Percentiles rank a stretch among this genome's conserved stretches.
Conservation (phyloP, 1,140 invertebrate genomes). For the Phthorimaea operculella region DNA sequence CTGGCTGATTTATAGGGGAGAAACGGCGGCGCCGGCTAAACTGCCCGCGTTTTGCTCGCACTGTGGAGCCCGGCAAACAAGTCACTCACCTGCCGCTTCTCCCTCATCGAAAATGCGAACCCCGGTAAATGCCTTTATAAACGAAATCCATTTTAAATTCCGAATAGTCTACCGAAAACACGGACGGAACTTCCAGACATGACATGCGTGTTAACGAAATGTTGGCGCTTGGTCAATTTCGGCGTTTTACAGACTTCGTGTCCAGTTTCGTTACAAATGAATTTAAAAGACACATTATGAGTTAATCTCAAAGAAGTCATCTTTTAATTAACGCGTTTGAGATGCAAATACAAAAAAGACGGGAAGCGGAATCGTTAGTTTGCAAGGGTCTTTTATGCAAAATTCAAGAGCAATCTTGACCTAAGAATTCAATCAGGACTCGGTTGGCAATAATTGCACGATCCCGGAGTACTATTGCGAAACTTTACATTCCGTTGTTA, state of each 20-base stretch:
- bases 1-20: constrained; percentile 60
- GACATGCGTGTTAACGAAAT: constrained; percentile 62
- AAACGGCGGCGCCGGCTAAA: constrained; percentile 48
- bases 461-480: constrained; percentile 56
- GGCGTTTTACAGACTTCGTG: constrained; percentile 38
- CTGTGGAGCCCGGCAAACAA: constrained; percentile 58
- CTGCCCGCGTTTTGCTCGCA: constrained; percentile 58
- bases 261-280: constrained; percentile 43
- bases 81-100: constrained; percentile 61
- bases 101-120: constrained; percentile 62
- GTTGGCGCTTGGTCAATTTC: constrained; percentile 56
- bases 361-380: constrained; percentile 28
- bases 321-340: neutral
- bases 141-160: constrained; percentile 62
- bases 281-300: constrained; percentile 28
- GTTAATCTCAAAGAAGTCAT: neutral
- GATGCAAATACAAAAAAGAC: neutral
- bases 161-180: constrained; percentile 60
- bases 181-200: constrained; percentile 58
- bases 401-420: constrained; percentile 55
- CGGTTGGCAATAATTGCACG: constrained; percentile 62
- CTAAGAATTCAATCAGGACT: constrained; percentile 63
- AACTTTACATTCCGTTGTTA: constrained; percentile 61
- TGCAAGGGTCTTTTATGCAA: constrained; percentile 55
- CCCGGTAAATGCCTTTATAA: constrained; percentile 61